Evolutionary conservation across 2,113 vertebrate genomes (phyloP), one percentile per base, ranked within the genome.

Genomic region (Oreochromis tanganicae): DNA sequence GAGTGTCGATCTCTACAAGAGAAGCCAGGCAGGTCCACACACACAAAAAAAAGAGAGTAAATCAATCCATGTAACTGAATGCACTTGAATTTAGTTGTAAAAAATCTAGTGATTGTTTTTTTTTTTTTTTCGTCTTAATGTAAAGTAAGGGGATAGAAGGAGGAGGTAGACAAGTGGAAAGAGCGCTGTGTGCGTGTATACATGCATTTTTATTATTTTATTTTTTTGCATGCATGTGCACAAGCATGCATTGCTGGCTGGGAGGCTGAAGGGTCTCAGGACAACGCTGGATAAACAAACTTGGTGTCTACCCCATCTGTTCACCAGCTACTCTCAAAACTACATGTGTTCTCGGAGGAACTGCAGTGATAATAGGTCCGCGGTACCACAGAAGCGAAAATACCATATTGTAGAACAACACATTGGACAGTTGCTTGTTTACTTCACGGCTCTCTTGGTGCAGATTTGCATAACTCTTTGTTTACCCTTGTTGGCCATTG

Each of bases 61-160:
- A 75, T 92, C 50, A 92, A 90, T 91, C 90, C 87, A 89, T 92
- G 83, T 87, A 89, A 94, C 93, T 92, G 93, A 96, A 95, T 94
- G 95, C 94, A 96, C 96, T 96, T 96, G 94, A 96, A 95, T 86
- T 93, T 95, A 89, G 82, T 83, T 87, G 88, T 90, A 88, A 80
- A 78, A 78, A 78, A 50, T 50, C 43, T 81, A 87, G 89, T 54
- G 80, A 89, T 93, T 89, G 83, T 94, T 56, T 10, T 93, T 89
- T 89, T 79, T 92, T 56, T 59, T 63, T 32, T 34, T 34, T 0
- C 5, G 88, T 96, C 94, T 96, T 96, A 95, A 95, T 92, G 87
- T 89, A 91, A 85, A 92, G 80, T 36, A 71, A 78, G 50, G 29
- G 59, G 73, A 36, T 68, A 19, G 81, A 81, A 86, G 55, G 78